These are phyloP conservation scores for Paramormyrops hopkinsi DNA, from an alignment of 2,797 vertebrate species.

Conservation along the genomic window DNA sequence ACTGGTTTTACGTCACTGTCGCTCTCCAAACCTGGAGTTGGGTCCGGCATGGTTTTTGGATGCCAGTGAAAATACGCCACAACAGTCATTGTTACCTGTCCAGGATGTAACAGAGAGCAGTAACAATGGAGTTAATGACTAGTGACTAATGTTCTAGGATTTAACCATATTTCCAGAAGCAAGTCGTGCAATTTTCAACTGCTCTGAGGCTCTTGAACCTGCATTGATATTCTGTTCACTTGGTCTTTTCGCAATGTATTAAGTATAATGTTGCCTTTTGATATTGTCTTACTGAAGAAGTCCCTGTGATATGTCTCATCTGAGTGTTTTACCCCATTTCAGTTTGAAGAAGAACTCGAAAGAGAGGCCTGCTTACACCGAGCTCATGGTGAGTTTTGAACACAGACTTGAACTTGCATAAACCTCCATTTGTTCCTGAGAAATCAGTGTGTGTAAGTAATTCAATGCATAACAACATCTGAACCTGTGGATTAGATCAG, in stretches of 20 bases:
- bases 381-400: constrained; percentile 83
- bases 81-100: neutral
- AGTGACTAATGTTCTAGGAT: neutral
- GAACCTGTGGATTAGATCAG: neutral
- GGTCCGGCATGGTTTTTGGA: neutral
- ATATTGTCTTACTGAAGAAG: neutral
- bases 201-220: neutral
- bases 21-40: neutral
- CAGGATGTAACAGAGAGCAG: neutral
- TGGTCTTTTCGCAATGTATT: neutral
- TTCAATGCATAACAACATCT: neutral
- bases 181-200: neutral
- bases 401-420: neutral
- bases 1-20: neutral
- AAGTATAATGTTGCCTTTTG: neutral
- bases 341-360: constrained; percentile 98
- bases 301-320: neutral
- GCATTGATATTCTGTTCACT: neutral
- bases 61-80: neutral
- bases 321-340: constrained; percentile 30
- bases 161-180: neutral
- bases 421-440: neutral
- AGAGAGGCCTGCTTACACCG: constrained; percentile 90
- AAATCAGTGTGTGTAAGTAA: neutral
- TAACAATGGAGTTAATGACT: neutral